These are phyloP conservation scores for Ethmia dodecea DNA, from an alignment of 2,888 invertebrate genomes.

Conservation along the genomic window DNA sequence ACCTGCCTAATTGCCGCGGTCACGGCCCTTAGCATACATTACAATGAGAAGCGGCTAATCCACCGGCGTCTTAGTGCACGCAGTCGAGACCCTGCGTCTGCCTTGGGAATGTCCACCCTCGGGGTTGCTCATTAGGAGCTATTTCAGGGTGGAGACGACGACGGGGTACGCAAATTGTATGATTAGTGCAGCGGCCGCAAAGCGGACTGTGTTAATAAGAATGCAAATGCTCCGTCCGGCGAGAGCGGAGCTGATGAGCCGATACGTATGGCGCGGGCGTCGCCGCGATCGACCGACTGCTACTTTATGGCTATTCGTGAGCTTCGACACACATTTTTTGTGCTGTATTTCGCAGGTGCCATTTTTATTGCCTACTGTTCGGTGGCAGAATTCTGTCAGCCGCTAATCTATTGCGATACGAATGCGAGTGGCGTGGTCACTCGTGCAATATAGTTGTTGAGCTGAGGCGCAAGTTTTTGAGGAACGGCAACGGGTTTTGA, in stretches of 20 bases:
- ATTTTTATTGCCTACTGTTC: constrained; percentile 16
- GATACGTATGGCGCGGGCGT: constrained; percentile 32
- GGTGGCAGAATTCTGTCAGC: constrained; percentile 6
- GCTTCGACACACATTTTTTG: constrained; percentile 31
- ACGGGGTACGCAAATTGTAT: constrained; percentile 63
- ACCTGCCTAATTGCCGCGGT: constrained; percentile 63
- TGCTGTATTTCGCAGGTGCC: constrained; percentile 31
- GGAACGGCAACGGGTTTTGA: too few relatives aligned
- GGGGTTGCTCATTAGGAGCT: too few relatives aligned
- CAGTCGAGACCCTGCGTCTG: constrained; percentile 31
- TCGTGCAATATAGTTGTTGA: too few relatives aligned
- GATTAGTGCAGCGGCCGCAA: constrained; percentile 54
- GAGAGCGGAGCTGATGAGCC: constrained; percentile 21
- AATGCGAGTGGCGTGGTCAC: too few relatives aligned
- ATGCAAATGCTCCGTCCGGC: constrained; percentile 29
- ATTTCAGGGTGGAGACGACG: constrained; percentile 16
- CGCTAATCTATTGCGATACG: too few relatives aligned
- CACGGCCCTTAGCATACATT: constrained; percentile 65
- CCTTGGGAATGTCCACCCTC: background rate
- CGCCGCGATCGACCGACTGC: constrained; percentile 25
- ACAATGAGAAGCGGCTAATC: constrained; percentile 59
- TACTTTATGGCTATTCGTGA: constrained; percentile 29
- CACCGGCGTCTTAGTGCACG: constrained; percentile 47
- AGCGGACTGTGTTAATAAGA: too few relatives aligned
- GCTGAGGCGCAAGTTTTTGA: too few relatives aligned